These are phyloP conservation scores for Morinoia aosen DNA, from an alignment of 2,888 invertebrate genomes.

Conservation along the genomic window DNA sequence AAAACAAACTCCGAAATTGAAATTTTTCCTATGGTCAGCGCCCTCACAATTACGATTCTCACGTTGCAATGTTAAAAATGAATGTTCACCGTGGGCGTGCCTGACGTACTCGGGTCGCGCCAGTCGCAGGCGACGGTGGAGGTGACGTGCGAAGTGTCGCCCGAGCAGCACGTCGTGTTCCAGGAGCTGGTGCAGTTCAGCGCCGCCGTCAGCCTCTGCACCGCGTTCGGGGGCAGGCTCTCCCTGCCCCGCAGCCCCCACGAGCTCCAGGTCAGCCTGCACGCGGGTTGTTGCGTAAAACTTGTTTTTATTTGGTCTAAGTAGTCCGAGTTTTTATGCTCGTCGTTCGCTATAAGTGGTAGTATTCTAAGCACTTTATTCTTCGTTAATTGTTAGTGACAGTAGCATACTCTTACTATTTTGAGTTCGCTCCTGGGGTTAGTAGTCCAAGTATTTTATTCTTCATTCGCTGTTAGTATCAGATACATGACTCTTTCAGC, in stretches of 20 bases:
- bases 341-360: too few species aligned
- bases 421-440: too few species aligned
- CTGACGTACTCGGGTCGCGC: background rate
- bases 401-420: too few species aligned
- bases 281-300: background rate
- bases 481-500: too few species aligned
- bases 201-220: slow-evolving; percentile 55
- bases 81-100: background rate
- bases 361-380: too few species aligned
- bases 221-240: slow-evolving; percentile 60
- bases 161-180: slow-evolving; percentile 61
- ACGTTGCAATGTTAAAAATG: background rate
- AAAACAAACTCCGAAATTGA: too few species aligned
- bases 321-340: too few species aligned
- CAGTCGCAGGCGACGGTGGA: background rate
- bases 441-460: too few species aligned
- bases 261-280: slow-evolving; percentile 59
- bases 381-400: too few species aligned
- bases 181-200: slow-evolving; percentile 56
- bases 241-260: slow-evolving; percentile 53
- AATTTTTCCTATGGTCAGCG: background rate
- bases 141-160: slow-evolving; percentile 57
- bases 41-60: background rate
- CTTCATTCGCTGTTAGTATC: too few species aligned
- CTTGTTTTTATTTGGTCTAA: background rate